A percentile compares a stretch with the other conserved stretches of the same genome.
These are phyloP conservation scores for Jaculus jaculus DNA, from an alignment of 2,113 vertebrate genomes.

Conservation along the genomic window DNA sequence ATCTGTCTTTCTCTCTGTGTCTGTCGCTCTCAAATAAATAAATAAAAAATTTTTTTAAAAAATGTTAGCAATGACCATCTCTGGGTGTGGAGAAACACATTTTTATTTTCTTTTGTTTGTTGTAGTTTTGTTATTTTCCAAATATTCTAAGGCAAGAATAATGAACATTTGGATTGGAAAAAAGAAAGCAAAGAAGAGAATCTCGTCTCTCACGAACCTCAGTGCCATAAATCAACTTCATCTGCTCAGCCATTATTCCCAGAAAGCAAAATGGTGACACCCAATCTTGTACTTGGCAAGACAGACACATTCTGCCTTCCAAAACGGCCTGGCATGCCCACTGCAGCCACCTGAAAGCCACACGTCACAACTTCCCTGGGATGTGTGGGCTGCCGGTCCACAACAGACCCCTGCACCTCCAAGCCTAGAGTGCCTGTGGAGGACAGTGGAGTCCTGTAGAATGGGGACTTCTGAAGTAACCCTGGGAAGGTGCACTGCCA, in stretches of 20 bases:
- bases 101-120: conserved; percentile 24
- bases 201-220: neutral
- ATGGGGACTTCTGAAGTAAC: neutral
- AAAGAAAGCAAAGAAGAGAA: neutral
- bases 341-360: conserved; percentile 30
- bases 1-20: too few relatives aligned
- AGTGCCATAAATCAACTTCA: conserved; percentile 47
- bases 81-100: neutral
- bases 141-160: conserved; percentile 56
- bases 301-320: conserved; percentile 52
- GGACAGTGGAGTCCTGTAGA: conserved; percentile 13
- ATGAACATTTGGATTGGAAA: neutral
- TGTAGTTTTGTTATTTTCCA: neutral
- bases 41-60: too few relatives aligned
- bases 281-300: conserved; percentile 63
- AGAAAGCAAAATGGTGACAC: conserved; percentile 68
- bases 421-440: neutral
- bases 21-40: too few relatives aligned
- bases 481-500: neutral
- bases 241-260: conserved; percentile 63
- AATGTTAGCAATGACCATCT: conserved; percentile 25
- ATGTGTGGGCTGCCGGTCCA: neutral
- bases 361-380: neutral
- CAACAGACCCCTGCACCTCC: neutral
- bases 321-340: conserved; percentile 10